A percentile compares a stretch with the other conserved stretches of the same genome.
These are phyloP conservation scores for Leptinotarsa undecemlineata DNA, from an alignment of 1,140 invertebrate species.

Conservation along the genomic window DNA sequence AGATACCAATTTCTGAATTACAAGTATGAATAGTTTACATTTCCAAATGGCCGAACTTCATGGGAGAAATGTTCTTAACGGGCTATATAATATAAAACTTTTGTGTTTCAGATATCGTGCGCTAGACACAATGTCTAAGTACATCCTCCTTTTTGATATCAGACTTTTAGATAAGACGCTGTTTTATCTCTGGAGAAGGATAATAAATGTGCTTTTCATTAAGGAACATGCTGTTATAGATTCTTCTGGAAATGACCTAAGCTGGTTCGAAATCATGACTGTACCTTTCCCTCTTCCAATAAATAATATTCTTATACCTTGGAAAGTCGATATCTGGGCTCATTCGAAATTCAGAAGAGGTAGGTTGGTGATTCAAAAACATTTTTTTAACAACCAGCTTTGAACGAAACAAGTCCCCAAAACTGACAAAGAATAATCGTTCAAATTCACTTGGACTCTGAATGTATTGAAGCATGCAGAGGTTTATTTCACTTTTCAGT, in stretches of 20 bases:
- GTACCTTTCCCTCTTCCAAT: conserved; percentile 70
- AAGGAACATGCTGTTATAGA: conserved; percentile 57
- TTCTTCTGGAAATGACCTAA: conserved; percentile 52
- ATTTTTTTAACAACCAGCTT: too few species aligned
- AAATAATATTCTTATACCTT: conserved; percentile 58
- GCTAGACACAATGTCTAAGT: conserved; percentile 70
- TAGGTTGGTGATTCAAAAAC: conserved; percentile 23
- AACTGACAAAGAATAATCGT: too few species aligned
- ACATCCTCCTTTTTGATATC: conserved; percentile 69
- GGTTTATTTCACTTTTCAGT: too few species aligned
- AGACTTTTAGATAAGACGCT: conserved; percentile 67
- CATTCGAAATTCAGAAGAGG: conserved; percentile 62
- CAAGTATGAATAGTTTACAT: too few species aligned
- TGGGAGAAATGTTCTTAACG: too few species aligned
- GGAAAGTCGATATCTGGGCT: conserved; percentile 67
- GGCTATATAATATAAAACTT: too few species aligned
- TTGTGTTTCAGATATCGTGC: conserved; percentile 63
- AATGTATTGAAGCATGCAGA: too few species aligned
- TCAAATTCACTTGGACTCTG: too few species aligned
- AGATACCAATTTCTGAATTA: too few species aligned
- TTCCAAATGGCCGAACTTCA: too few species aligned
- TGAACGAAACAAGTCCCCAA: too few species aligned
- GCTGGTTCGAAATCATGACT: conserved; percentile 70
- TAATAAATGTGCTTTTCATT: conserved; percentile 76
- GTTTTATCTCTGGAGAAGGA: conserved; percentile 75